Evolutionary conservation across 1,140 invertebrate species (phyloP).

Genomic region (Cataglyphis hispanica): DNA sequence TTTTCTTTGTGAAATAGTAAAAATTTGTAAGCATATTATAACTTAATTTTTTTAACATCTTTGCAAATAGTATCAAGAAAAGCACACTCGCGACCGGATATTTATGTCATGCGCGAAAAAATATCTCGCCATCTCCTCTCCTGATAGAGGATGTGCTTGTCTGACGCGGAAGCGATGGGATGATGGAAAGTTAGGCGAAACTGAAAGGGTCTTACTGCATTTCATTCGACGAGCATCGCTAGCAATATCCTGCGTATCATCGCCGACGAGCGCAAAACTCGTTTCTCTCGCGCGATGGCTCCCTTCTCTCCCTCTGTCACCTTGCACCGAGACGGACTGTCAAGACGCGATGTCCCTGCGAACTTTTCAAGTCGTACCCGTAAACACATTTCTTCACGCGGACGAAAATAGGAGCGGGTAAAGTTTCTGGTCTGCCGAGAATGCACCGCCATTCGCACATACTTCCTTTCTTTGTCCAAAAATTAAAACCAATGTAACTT

Average conservation of each 20-base stretch:
- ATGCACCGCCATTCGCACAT: not conserved
- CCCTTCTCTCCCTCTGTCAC: conserved; percentile 19
- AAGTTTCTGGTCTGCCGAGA: conserved; percentile 62
- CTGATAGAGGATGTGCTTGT: conserved; percentile 19
- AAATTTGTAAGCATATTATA: not conserved
- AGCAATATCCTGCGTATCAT: conserved; percentile 66
- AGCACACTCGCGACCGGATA: not conserved
- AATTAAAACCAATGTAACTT: conserved; percentile 7
- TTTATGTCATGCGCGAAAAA: conserved; percentile 34
- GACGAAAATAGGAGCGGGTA: conserved; percentile 23
- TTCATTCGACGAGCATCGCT: conserved; percentile 62
- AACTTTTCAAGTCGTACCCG: conserved; percentile 42
- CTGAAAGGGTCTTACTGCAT: conserved; percentile 43
- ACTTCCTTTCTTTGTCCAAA: not conserved
- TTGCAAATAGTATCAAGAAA: conserved; percentile 5
- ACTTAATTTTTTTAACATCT: conserved; percentile 1
- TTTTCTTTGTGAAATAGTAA: not conserved
- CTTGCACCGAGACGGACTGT: conserved; percentile 43
- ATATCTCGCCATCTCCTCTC: conserved; percentile 31
- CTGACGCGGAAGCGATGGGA: conserved; percentile 34
- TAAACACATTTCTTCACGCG: conserved; percentile 64
- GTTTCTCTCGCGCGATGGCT: conserved; percentile 34
- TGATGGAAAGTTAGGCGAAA: conserved; percentile 58
- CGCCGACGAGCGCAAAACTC: conserved; percentile 64
- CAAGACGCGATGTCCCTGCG: conserved; percentile 43